phyloP scores from a whole-genome alignment of 2,797 vertebrate species.

The Gouania willdenowi region DNA sequence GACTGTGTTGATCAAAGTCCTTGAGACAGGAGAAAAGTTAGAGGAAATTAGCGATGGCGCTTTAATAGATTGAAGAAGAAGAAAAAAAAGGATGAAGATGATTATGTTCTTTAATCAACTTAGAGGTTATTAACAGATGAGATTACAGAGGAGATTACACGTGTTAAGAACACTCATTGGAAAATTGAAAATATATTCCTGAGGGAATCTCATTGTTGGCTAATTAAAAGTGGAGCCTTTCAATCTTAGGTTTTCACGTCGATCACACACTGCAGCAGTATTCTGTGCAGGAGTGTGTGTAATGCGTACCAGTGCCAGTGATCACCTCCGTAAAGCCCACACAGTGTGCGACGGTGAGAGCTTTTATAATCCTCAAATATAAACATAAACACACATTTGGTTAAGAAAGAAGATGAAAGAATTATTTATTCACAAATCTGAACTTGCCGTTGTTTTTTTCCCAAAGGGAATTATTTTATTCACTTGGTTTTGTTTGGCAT shows the following conservation, averaged over 20 bases:
- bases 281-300: too few species aligned
- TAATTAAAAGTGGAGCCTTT: constrained; percentile 38
- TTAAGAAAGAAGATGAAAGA: too few species aligned
- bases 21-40: constrained; percentile 35
- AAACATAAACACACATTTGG: too few species aligned
- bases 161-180: constrained; percentile 38
- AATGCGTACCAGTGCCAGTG: too few species aligned
- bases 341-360: too few species aligned
- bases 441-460: too few species aligned
- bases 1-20: constrained; percentile 13
- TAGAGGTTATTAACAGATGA: constrained; percentile 59
- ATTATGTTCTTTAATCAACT: constrained; percentile 63
- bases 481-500: too few species aligned
- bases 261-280: too few species aligned
- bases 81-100: constrained; percentile 39
- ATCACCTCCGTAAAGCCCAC: too few species aligned
- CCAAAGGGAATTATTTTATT: too few species aligned
- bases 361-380: too few species aligned
- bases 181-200: constrained; percentile 55
- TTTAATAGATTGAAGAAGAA: constrained; percentile 46
- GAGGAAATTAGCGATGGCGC: constrained; percentile 39
- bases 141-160: constrained; percentile 39
- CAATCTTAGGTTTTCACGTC: constrained; percentile 9
- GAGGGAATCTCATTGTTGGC: constrained; percentile 27
- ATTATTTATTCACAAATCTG: too few species aligned